A percentile compares a stretch with the other conserved stretches of the same genome.
phyloP scores from a whole-genome alignment of 2,797 vertebrate genomes.

The Gila robusta region DNA sequence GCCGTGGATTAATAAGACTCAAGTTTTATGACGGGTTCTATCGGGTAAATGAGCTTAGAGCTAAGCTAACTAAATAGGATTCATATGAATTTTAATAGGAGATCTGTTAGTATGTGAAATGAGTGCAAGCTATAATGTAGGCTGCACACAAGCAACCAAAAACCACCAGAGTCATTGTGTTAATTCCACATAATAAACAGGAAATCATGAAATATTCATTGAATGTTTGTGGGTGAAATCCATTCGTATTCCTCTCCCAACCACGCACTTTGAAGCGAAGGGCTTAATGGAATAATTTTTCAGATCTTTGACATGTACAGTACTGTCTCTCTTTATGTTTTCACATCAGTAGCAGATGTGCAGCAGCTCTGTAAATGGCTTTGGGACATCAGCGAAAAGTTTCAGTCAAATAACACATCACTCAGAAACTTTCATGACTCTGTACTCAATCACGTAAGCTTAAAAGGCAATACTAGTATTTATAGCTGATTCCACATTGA shows the following conservation, averaged over 20 bases:
- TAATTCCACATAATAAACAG: conserved; percentile 40
- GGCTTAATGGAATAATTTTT: conserved; percentile 71
- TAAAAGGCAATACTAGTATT: background rate
- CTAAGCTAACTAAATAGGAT: conserved; percentile 45
- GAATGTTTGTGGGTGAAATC: conserved; percentile 50
- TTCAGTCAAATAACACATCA: conserved; percentile 6
- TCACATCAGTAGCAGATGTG: conserved; percentile 52
- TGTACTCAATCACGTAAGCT: background rate
- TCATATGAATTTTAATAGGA: conserved; percentile 47
- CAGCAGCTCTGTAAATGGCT: background rate
- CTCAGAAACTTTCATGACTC: background rate
- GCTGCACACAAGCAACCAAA: conserved; percentile 26
- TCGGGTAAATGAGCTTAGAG: conserved; percentile 58
- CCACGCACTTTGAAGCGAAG: conserved; percentile 63
- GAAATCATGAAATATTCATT: conserved; percentile 37
- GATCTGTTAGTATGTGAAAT: conserved; percentile 26
- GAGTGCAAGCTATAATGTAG: conserved; percentile 36
- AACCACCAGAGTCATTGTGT: conserved; percentile 49
- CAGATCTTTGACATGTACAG: conserved; percentile 58
- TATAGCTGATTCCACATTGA: background rate
- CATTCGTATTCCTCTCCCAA: conserved; percentile 54
- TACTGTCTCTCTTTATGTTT: conserved; percentile 43
- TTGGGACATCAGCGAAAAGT: conserved; percentile 11
- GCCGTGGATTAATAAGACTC: conserved; percentile 41
- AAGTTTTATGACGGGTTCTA: conserved; percentile 46